Evolutionary conservation across 1,140 invertebrate species (phyloP), one percentile per base, ranked within the genome.

Genomic region (Cydia fagiglandana): DNA sequence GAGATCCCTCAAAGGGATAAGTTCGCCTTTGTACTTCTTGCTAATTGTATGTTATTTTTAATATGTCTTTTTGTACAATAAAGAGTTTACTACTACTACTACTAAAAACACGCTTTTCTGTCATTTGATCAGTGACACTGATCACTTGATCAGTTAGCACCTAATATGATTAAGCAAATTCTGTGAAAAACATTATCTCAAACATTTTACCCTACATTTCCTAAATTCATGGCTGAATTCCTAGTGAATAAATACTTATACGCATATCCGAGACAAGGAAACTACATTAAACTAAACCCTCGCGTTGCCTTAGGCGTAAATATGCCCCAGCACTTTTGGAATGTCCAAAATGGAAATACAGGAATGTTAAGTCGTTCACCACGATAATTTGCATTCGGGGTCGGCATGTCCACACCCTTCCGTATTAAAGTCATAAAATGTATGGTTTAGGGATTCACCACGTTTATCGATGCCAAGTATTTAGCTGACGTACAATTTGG

Each of bases 281-380:
- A 70, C 38, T 70, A 70, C 66, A 70, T 70, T 70, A 70, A 41
- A 70, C 66, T 70, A 45, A 34, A 70, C 30, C 66, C 66, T 70
- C 66, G 66, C 66, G 38, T 34, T 38, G 66, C 66, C 66, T 45
- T 70, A 38, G 66, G 66, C 66, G 34, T 45, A 70, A 70, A 70
- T 70, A 70, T 41, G 66, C 66, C 66, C n/a, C 66, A 41, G 66
- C n/a, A 70, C 17, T 70, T 70, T 38, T 1, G 34, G 66, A 41
- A 70, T 70, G 66, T 70, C 66, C 66, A 70, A 70, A 70, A 70
- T 70, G 66, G 66, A 70, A 70, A 70, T 70, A 41, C 47, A 45
- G 73, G 56, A 74, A 56, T 74, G 50, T 74, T 64, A 74, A 74
- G 73, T 74, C 47, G 47, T 66, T 47, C 28, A 56, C 73, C 50